phyloP scores from a whole-genome alignment of 1,140 invertebrate genomes.

The Vanessa tameamea region DNA sequence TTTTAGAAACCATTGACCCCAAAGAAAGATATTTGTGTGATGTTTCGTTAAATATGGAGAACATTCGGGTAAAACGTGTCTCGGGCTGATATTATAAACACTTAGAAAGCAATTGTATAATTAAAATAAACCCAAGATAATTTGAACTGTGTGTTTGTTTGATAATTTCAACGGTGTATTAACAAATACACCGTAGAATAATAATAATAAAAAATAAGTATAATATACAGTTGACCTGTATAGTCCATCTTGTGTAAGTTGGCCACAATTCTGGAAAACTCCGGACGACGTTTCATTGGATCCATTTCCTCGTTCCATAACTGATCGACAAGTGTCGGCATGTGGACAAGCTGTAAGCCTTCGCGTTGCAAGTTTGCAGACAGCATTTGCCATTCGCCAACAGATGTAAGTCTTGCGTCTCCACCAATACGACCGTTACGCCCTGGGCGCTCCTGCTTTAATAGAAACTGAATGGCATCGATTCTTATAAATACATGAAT shows the following conservation, averaged over 20 bases:
- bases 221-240: conserved; percentile 42
- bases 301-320: conserved; percentile 87
- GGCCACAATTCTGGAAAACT: conserved; percentile 79
- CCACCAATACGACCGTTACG: conserved; percentile 87
- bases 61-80: too few relatives aligned
- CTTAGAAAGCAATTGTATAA: too few relatives aligned
- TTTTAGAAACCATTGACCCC: too few relatives aligned
- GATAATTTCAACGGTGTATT: too few relatives aligned
- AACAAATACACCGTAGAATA: not conserved
- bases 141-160: too few relatives aligned
- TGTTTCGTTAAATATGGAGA: too few relatives aligned
- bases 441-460: conserved; percentile 81
- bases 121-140: too few relatives aligned
- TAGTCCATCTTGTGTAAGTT: conserved; percentile 73
- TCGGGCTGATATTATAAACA: too few relatives aligned
- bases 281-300: conserved; percentile 60
- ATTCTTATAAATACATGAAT: not conserved
- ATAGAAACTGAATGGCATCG: conserved; percentile 4
- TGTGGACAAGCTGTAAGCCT: conserved; percentile 82
- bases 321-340: conserved; percentile 90
- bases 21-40: too few relatives aligned
- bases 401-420: conserved; percentile 88
- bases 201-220: not conserved
- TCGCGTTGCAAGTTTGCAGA: conserved; percentile 81
- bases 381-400: conserved; percentile 83